phyloP scores from a whole-genome alignment of 2,888 invertebrate genomes.

The Selenia dentaria region DNA sequence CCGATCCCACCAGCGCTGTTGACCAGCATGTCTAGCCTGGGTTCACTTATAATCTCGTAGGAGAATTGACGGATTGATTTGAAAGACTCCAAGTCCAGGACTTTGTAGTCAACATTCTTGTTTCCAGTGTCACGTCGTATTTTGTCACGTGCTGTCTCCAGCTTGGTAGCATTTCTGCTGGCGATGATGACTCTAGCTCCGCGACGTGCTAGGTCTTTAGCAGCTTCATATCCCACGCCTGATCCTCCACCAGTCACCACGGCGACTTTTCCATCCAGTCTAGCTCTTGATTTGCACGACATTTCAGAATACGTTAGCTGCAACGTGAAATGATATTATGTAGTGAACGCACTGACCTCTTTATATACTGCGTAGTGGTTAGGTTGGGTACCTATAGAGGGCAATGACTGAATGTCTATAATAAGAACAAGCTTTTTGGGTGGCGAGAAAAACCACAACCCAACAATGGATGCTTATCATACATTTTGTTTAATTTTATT shows the following conservation, averaged over 20 bases:
- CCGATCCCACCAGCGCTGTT: slow-evolving; percentile 86
- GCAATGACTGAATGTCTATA: no score
- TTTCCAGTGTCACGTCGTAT: slow-evolving; percentile 89
- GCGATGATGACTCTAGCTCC: slow-evolving; percentile 90
- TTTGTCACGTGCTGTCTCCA: slow-evolving; percentile 87
- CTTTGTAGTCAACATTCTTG: slow-evolving; percentile 85
- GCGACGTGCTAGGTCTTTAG: slow-evolving; percentile 86
- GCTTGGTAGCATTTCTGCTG: slow-evolving; percentile 82
- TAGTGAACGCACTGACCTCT: no score
- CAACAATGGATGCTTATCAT: no score
- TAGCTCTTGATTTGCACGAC: slow-evolving; percentile 38
- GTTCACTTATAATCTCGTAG: slow-evolving; percentile 80
- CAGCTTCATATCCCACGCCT: slow-evolving; percentile 92
- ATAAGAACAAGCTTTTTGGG: no score
- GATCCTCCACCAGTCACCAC: slow-evolving; percentile 92
- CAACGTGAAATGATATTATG: no score
- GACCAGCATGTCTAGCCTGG: slow-evolving; percentile 84
- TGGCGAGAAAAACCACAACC: no score
- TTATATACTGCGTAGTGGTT: no score
- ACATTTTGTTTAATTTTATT: no score
- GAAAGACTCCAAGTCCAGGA: slow-evolving; percentile 79
- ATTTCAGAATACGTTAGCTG: no score
- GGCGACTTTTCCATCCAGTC: slow-evolving; percentile 82
- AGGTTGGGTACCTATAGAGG: no score
- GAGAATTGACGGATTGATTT: slow-evolving; percentile 85